Evolutionary conservation across 2,888 invertebrate genomes (phyloP), one percentile per base, ranked within the genome.

Genomic region (Agelastica alni): DNA sequence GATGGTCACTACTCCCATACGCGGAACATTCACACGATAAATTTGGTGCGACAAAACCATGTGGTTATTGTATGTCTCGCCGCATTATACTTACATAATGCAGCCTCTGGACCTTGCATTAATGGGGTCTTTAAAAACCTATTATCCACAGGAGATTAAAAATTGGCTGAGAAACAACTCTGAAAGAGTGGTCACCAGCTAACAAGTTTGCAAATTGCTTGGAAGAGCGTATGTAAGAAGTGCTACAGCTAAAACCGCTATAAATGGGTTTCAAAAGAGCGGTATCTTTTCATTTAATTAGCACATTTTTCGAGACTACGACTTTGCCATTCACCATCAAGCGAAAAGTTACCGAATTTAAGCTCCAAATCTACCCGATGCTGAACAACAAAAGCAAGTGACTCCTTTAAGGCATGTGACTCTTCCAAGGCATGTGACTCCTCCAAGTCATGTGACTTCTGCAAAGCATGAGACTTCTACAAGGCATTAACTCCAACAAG

Each of bases 1-100:
- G 56, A 57, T 31, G 56, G 56, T 2, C 54, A 59, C 26, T 47
- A 52, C 26, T 37, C 39, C 10, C 54, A 53, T 10, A 57, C 56
- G n/a, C 20, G 51, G 6, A 59, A 56, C 28, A 28, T 59, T 12
- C 51, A 56, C 6, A 32, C 70, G 14, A 67, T 74, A 52, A 67
- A 67, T 18, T 31, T 66, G 22, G 73, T 70, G 9, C 47, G 68
- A 31, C 58, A 68, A 51, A 72, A 73, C 64, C 59, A 70, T 53
- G 69, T 71, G 6, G 57, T 53, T 32, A 70, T 72, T 22, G 46
- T 73, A 13, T 70, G 61, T n/a, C 72, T 37, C 51, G 1, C 30
- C 53, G 42, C 69, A 74, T 52, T 60, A 66, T 7, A 68, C 69
- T 2, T 67, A 73, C 53, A 71, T 73, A 53, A 17, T 73, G 28